phyloP scores from a whole-genome alignment of 2,888 invertebrate species.

The Euzetes globulus region DNA sequence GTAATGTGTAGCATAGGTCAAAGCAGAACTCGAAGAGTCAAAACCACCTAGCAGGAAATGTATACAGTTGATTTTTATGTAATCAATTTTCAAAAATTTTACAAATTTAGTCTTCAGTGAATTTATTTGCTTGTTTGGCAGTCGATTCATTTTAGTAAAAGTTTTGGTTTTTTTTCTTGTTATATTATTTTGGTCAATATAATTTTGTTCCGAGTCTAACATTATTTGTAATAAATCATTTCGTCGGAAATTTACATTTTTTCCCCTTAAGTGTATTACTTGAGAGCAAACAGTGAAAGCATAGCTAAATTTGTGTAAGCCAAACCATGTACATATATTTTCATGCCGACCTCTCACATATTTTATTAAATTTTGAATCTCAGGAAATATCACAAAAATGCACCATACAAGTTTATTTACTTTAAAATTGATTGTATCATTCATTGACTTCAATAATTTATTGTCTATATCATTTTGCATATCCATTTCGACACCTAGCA shows the following conservation, averaged over 20 bases:
- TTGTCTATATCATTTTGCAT: conserved; percentile 48
- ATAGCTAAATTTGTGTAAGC: not conserved
- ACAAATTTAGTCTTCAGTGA: conserved; percentile 35
- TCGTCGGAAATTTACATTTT: not conserved
- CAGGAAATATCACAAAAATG: conserved; percentile 35
- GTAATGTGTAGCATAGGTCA: conserved; percentile 38
- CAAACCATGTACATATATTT: not conserved
- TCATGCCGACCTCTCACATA: conserved; percentile 8
- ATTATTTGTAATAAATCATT: conserved; percentile 40
- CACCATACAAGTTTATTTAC: not conserved
- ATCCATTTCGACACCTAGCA: conserved; percentile 49
- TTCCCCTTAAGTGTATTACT: conserved; percentile 10
- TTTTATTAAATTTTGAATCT: conserved; percentile 17
- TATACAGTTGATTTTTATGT: conserved; percentile 21
- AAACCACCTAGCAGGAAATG: conserved; percentile 46
- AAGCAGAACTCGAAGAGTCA: conserved; percentile 49
- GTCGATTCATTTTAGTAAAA: too few relatives aligned
- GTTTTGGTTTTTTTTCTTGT: not conserved
- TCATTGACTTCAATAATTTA: conserved; percentile 44
- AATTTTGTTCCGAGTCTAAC: conserved; percentile 36
- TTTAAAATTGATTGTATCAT: conserved; percentile 30
- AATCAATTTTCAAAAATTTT: too few relatives aligned
- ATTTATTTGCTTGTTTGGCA: not conserved
- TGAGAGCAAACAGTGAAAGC: conserved; percentile 3
- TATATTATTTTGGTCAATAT: not conserved